These are phyloP conservation scores for Eretmochelys imbricata DNA, from an alignment of 2,113 vertebrate species.

Conservation along the genomic window DNA sequence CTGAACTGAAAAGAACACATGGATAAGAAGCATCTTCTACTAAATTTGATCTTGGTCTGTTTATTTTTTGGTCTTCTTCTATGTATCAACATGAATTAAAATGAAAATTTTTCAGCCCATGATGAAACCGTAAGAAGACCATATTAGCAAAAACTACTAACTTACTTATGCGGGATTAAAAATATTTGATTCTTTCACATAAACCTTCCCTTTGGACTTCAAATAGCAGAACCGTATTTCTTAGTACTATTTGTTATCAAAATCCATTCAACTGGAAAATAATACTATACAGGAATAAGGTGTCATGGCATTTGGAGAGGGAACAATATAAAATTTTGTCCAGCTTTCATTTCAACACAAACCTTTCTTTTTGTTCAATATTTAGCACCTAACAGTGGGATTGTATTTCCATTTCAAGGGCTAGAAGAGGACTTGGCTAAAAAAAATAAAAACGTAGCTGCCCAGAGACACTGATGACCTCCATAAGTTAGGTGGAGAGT, in stretches of 20 bases:
- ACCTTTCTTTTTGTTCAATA: not conserved
- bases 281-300: accelerated
- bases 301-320: not conserved
- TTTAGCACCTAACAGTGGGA: not conserved
- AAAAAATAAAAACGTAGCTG: not conserved
- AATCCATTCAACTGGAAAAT: not conserved
- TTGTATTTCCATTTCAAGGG: not conserved
- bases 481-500: not conserved
- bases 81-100: not conserved
- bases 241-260: not conserved
- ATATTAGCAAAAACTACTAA: not conserved
- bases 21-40: not conserved
- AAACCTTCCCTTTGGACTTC: not conserved
- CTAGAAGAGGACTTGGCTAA: not conserved
- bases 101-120: not conserved
- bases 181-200: not conserved
- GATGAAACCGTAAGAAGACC: not conserved
- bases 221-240: not conserved
- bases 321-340: not conserved
- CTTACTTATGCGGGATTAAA: not conserved
- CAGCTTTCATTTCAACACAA: not conserved
- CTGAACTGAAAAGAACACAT: not conserved
- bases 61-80: not conserved
- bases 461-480: not conserved
- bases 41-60: not conserved